Evolutionary conservation across 2,888 invertebrate genomes (phyloP), one percentile per base, ranked within the genome.

Genomic region (Vanessa cardui): DNA sequence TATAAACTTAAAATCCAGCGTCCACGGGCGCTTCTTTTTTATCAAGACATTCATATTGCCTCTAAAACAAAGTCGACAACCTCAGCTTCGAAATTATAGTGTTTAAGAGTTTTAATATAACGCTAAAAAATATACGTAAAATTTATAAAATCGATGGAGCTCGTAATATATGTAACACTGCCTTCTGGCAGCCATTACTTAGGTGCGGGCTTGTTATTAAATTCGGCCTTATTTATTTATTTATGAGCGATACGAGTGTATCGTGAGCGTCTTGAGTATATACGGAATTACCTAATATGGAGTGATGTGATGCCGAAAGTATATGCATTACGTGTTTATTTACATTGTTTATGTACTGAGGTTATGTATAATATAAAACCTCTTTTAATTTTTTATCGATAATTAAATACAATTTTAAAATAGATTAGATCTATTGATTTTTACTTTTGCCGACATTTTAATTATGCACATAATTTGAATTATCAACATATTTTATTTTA

Each of bases 151-250:
- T 85, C 79, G 80, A 84, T 82, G 81, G 81, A 79, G 80, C 78
- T 80, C 77, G 83, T 90, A 90, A 89, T 87, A 89, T 87, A 90
- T 89, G 89, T 88, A 86, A 83, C 84, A 79, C 79, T 91, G 91
- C 91, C 92, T 91, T 76, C 90, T 90, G 91, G 92, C 87, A 87
- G 77, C 84, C 89, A 91, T 92, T 91, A 91, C 86, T 92, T 89
- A 89, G 83, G 80, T 73, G 76, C 81, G 75, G 79, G 81, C 90
- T 90, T 90, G 90, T 91, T 91, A 92, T 92, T 92, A 92, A 88
- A 90, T 87, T 88, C 88, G 88, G 85, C 83, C 84, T 88, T 90
- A 90, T 90, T 91, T 91, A 89, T 90, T 90, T 90, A 92, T 92
- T 90, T 90, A 89, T 85, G 87, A 83, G 81, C 83, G 79, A 72